Percentiles rank a stretch among this genome's conserved stretches.
phyloP scores from a whole-genome alignment of 2,113 vertebrate genomes.

The Grammomys surdaster region DNA sequence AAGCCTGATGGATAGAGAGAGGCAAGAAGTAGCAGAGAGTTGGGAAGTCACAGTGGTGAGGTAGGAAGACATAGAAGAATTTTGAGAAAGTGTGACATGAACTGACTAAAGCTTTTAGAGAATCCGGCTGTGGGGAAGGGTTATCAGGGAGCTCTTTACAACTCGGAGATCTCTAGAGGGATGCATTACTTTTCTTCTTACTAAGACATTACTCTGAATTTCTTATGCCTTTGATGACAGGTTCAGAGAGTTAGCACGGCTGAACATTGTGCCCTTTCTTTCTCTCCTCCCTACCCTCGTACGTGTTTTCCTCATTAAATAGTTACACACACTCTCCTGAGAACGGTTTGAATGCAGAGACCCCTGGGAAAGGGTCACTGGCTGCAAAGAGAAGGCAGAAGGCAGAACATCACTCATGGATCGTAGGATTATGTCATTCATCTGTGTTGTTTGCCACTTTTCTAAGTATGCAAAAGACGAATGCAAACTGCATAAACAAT shows the following conservation, averaged over 20 bases:
- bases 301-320: not conserved
- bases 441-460: not conserved
- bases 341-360: not conserved
- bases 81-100: not conserved
- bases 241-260: not conserved
- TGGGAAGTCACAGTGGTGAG: not conserved
- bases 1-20: not conserved
- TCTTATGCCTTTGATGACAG: not conserved
- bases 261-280: not conserved
- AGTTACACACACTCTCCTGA: not conserved
- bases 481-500: not conserved
- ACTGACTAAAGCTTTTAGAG: not conserved
- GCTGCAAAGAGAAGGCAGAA: not conserved
- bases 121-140: not conserved
- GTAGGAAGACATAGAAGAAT: not conserved
- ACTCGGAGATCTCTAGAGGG: not conserved
- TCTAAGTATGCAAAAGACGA: not conserved
- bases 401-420: not conserved
- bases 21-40: not conserved
- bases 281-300: accelerated
- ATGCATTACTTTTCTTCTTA: not conserved
- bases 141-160: not conserved
- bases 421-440: not conserved
- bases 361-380: not conserved
- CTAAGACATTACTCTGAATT: not conserved